Conservation (phyloP, 1,140 invertebrate species). For the Lepidostoma basale region DNA sequence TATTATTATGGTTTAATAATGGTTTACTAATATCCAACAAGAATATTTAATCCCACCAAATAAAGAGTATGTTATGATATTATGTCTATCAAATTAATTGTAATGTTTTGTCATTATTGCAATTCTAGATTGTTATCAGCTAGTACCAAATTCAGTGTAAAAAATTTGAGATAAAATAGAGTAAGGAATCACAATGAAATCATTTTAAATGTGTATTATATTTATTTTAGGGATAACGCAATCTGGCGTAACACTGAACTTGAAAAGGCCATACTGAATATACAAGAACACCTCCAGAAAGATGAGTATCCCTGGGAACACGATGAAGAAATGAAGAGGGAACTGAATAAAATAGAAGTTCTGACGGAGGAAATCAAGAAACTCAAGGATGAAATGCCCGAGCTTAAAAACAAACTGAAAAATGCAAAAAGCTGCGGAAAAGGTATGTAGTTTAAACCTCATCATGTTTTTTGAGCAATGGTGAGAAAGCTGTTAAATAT, state of each 20-base stretch:
- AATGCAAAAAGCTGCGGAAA: conserved; percentile 56
- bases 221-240: conserved; percentile 52
- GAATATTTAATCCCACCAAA: too few relatives aligned
- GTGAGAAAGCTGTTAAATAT: too few relatives aligned
- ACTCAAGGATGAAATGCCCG: conserved; percentile 52
- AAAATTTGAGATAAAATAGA: too few relatives aligned
- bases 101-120: neutral
- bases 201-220: neutral
- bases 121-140: conserved; percentile 23
- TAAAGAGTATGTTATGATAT: too few relatives aligned
- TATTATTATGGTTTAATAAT: too few relatives aligned
- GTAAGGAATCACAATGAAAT: conserved; percentile 30
- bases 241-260: conserved; percentile 56
- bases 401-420: conserved; percentile 56
- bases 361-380: conserved; percentile 53
- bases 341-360: conserved; percentile 51
- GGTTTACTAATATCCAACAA: too few relatives aligned
- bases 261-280: conserved; percentile 55
- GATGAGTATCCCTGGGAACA: conserved; percentile 54
- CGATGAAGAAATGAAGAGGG: conserved; percentile 52
- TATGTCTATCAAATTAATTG: too few relatives aligned
- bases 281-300: conserved; percentile 57
- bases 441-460: conserved; percentile 43
- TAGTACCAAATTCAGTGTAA: neutral
- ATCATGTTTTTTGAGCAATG: too few relatives aligned